phyloP scores from a whole-genome alignment of 1,140 invertebrate genomes.

The Zaprionus africanus region DNA sequence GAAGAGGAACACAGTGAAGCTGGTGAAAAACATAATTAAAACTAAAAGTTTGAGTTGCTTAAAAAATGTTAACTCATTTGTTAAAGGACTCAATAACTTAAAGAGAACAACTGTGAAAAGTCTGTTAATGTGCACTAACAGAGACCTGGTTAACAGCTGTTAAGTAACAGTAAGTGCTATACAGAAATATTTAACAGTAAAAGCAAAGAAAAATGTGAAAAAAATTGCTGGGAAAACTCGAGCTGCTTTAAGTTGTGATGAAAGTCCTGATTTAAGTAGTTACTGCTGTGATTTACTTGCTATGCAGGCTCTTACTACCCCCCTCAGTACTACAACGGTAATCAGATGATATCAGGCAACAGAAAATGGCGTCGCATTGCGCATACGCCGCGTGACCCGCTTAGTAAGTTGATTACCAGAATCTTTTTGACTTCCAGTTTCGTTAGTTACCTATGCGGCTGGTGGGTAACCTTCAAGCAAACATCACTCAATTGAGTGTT shows the following conservation, averaged over 20 bases:
- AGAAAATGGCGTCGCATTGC: slow-evolving; percentile 36
- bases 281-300: not conserved
- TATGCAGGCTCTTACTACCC: not conserved
- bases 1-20: not conserved
- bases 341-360: slow-evolving; percentile 27
- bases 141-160: not conserved
- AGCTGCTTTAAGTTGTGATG: not conserved
- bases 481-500: not conserved
- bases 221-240: no score
- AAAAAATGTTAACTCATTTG: not conserved
- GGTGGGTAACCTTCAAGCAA: not conserved
- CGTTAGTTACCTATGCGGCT: not conserved
- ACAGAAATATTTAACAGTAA: not conserved
- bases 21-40: slow-evolving; percentile 12
- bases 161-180: not conserved
- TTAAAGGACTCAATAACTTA: not conserved
- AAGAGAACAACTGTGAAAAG: not conserved
- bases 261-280: not conserved
- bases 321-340: not conserved
- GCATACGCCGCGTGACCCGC: slow-evolving; percentile 49
- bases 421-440: not conserved
- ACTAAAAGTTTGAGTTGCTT: slow-evolving; percentile 2
- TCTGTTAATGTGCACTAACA: not conserved
- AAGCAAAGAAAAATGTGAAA: not conserved
- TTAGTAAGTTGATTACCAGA: slow-evolving; percentile 50